Evolutionary conservation across 2,888 invertebrate species (phyloP).

Genomic region (Parascotia fuliginaria): DNA sequence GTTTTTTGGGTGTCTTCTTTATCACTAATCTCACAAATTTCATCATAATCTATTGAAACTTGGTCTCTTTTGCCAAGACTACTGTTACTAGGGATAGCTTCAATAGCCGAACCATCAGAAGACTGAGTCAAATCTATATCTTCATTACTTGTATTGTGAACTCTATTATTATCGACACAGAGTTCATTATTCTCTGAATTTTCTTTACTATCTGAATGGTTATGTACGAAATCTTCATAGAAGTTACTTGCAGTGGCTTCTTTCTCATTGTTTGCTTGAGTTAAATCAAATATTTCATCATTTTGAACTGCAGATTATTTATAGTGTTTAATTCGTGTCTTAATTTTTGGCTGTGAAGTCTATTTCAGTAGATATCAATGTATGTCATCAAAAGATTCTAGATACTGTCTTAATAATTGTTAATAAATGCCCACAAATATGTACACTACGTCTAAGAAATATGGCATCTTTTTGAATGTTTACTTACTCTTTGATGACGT

Average conservation of each 20-base stretch:
- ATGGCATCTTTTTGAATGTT: too few relatives aligned
- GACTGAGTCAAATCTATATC: conserved; percentile 68
- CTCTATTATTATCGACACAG: conserved; percentile 37
- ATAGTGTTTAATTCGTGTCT: too few relatives aligned
- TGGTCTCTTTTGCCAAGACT: conserved; percentile 60
- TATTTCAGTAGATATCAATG: too few relatives aligned
- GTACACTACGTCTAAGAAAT: too few relatives aligned
- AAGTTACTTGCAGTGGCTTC: conserved; percentile 35
- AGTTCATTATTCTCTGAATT: conserved; percentile 10
- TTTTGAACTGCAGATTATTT: too few relatives aligned
- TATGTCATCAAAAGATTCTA: too few relatives aligned
- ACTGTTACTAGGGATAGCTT: conserved; percentile 29
- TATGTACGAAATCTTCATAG: conserved; percentile 57
- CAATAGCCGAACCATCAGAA: conserved; percentile 38
- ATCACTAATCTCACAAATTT: conserved; percentile 44
- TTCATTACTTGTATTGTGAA: conserved; percentile 23
- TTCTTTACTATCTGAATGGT: conserved; percentile 53
- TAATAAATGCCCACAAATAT: too few relatives aligned
- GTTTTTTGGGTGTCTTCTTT: background rate
- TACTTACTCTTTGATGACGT: too few relatives aligned
- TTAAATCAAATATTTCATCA: conserved; percentile 37
- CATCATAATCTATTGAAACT: conserved; percentile 75
- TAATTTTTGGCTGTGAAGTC: too few relatives aligned
- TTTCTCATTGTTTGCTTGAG: conserved; percentile 26
- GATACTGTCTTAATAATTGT: too few relatives aligned